phyloP scores from a whole-genome alignment of 2,888 invertebrate species.

The Steinernema hermaphroditum region DNA sequence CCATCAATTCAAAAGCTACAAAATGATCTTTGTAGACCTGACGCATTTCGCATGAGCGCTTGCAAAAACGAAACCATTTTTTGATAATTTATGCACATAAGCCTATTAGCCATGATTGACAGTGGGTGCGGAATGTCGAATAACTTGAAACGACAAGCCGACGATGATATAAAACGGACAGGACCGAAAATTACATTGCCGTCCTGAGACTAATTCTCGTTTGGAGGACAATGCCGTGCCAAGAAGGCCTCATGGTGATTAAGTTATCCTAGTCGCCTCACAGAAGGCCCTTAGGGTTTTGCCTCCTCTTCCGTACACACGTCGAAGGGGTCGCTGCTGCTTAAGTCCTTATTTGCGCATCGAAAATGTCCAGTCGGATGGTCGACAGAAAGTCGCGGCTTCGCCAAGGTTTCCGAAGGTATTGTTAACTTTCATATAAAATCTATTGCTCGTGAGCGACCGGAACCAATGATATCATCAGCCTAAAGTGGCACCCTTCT shows the following conservation, averaged over 20 bases:
- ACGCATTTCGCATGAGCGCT: too few species aligned
- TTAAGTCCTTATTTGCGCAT: background rate
- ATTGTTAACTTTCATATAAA: background rate
- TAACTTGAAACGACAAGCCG: too few species aligned
- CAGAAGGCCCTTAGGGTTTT: slow-evolving; percentile 30
- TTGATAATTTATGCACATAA: too few species aligned
- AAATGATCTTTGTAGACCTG: too few species aligned
- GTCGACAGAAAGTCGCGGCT: slow-evolving; percentile 12
- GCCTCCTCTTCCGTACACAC: background rate
- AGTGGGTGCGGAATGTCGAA: too few species aligned
- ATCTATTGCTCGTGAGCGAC: too few species aligned
- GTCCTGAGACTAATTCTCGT: slow-evolving; percentile 28
- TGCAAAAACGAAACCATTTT: too few species aligned
- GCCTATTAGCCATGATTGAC: too few species aligned
- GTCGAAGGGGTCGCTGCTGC: background rate
- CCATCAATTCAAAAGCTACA: too few species aligned
- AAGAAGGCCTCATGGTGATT: slow-evolving; percentile 16
- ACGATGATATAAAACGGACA: background rate
- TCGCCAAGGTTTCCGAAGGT: slow-evolving; percentile 18
- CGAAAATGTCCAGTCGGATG: background rate
- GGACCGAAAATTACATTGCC: slow-evolving; percentile 25
- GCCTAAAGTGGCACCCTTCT: too few species aligned
- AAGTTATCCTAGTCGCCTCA: slow-evolving; percentile 25
- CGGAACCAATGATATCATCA: too few species aligned
- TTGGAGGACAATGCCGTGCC: slow-evolving; percentile 22